These are phyloP conservation scores for Stratiolaelaps scimitus DNA, from an alignment of 1,140 invertebrate genomes.

Conservation along the genomic window DNA sequence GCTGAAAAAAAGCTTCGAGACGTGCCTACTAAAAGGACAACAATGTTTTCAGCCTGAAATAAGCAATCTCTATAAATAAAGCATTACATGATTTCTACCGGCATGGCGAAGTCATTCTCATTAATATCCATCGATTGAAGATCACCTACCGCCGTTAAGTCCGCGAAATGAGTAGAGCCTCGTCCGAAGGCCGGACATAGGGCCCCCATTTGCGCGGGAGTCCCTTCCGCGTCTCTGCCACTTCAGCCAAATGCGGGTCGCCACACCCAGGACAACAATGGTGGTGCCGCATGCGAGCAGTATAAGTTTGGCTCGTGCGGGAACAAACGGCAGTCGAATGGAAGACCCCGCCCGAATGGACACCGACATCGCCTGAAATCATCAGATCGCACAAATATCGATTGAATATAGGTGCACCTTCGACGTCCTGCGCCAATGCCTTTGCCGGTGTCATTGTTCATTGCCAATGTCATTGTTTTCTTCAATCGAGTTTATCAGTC, in stretches of 20 bases:
- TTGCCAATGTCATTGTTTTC: too few relatives aligned
- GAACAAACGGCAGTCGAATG: background rate
- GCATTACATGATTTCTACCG: background rate
- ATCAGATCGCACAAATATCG: too few relatives aligned
- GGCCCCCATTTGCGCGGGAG: background rate
- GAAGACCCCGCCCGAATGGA: constrained; percentile 5
- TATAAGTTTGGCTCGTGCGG: background rate
- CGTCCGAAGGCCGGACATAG: background rate
- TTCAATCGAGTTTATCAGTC: too few relatives aligned
- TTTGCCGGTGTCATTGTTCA: too few relatives aligned
- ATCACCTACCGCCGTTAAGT: constrained; percentile 4
- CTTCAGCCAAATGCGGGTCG: background rate
- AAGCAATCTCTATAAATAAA: too few relatives aligned
- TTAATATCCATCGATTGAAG: background rate
- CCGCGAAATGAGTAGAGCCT: constrained; percentile 10
- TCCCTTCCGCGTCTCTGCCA: constrained; percentile 2
- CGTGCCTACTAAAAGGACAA: too few relatives aligned
- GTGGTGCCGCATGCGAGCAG: background rate
- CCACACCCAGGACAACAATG: background rate
- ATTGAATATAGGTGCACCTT: too few relatives aligned
- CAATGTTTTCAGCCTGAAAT: too few relatives aligned
- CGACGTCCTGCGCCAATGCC: too few relatives aligned
- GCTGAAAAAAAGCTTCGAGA: too few relatives aligned
- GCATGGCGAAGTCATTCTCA: background rate
- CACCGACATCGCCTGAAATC: background rate